Evolutionary conservation across 2,797 vertebrate species (phyloP).

Genomic region (Crocidura indochinensis): DNA sequence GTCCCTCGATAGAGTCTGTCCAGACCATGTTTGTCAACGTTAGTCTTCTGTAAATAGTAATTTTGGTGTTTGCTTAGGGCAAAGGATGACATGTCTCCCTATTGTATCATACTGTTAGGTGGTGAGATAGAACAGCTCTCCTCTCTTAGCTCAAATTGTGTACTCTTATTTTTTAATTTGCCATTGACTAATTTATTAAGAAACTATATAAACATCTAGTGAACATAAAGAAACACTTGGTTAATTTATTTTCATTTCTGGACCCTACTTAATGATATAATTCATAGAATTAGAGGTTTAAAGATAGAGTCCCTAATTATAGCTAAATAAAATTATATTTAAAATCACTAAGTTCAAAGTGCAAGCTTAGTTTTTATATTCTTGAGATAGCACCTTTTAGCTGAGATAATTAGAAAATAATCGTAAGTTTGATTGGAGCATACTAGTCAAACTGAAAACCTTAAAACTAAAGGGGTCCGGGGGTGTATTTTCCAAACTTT

Average conservation of each 20-base stretch:
- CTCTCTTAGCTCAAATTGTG: too few relatives aligned
- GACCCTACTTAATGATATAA: background rate
- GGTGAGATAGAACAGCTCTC: too few relatives aligned
- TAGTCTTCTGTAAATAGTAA: too few relatives aligned
- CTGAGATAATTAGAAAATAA: constrained; percentile 57
- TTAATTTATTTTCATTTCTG: constrained; percentile 9
- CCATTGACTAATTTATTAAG: constrained; percentile 40
- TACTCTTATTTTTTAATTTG: constrained; percentile 7
- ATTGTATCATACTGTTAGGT: too few relatives aligned
- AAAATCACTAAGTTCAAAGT: constrained; percentile 21
- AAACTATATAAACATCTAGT: constrained; percentile 9
- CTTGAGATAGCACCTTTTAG: constrained; percentile 71
- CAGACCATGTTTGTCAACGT: too few relatives aligned
- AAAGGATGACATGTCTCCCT: too few relatives aligned
- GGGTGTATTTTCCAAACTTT: constrained; percentile 82
- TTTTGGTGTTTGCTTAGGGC: too few relatives aligned
- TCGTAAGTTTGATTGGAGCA: constrained; percentile 8
- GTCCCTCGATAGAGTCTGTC: too few relatives aligned
- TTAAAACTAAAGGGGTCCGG: constrained; percentile 57
- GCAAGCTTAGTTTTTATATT: constrained; percentile 56
- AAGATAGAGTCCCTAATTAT: constrained; percentile 13
- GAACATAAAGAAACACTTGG: background rate
- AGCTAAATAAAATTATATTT: constrained; percentile 47
- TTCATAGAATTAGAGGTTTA: constrained; percentile 3
- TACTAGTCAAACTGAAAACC: constrained; percentile 85